These are phyloP conservation scores for Semotilus atromaculatus DNA, from an alignment of 2,797 vertebrate species.

Conservation along the genomic window DNA sequence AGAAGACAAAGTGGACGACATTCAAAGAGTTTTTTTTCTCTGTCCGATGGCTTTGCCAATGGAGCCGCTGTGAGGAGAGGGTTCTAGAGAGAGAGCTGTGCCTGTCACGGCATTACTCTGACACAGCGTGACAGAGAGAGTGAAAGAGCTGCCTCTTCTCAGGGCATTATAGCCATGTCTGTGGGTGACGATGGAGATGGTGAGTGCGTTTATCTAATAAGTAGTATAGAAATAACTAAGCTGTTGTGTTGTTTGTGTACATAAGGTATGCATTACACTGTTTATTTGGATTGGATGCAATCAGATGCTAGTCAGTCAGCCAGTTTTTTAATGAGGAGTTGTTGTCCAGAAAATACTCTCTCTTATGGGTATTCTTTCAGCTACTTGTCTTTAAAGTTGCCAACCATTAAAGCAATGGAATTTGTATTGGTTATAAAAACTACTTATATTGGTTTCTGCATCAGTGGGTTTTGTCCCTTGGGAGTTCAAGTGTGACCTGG, in stretches of 20 bases:
- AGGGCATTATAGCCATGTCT: constrained; percentile 66
- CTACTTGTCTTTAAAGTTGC: not conserved
- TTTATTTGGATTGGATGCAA: not conserved
- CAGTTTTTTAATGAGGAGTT: not conserved
- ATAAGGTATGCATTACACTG: not conserved
- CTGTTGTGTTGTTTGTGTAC: not conserved
- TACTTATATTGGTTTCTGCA: constrained; percentile 69
- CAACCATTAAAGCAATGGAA: not conserved
- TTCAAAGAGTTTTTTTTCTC: constrained; percentile 19
- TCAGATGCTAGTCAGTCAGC: not conserved
- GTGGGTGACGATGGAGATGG: constrained; percentile 68
- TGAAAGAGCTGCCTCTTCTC: constrained; percentile 54
- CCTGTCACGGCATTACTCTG: constrained; percentile 77
- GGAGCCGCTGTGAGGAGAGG: constrained; percentile 57
- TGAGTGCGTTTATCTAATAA: constrained; percentile 52
- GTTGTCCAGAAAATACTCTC: not conserved
- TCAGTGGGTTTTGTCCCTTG: constrained; percentile 69
- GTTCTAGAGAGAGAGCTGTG: constrained; percentile 69
- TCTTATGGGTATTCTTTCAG: not conserved
- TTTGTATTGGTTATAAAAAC: constrained; percentile 53
- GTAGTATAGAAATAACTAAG: not conserved
- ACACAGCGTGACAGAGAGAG: constrained; percentile 47
- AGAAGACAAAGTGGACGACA: constrained; percentile 16
- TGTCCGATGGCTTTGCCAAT: constrained; percentile 48
- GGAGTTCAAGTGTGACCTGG: constrained; percentile 71